Base-by-base conservation (phyloP, 2,113 vertebrate species). In the Terrapene triunguis region DNA sequence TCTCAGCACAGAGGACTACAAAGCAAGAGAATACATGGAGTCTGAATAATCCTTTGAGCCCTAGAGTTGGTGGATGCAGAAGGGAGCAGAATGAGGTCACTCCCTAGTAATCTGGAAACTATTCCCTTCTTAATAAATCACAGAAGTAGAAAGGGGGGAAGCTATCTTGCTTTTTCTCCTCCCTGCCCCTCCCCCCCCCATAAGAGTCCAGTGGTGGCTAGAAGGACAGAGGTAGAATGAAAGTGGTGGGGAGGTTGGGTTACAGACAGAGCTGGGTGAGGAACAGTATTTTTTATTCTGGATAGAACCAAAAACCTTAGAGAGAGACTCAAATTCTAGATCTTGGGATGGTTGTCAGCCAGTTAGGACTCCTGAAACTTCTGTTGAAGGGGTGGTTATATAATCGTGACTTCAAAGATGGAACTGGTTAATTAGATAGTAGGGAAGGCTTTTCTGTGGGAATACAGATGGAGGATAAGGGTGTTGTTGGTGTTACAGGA, bases 401-500 rank as follows among this genome's bases (percentile, higher is more conserved):
- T 74, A 74, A 12, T 44, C 22, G 22, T 74, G 38, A 74, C 38
- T 44, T 22, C 72, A n/a, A 65, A n/a, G 62, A 65, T 16, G 14
- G 62, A 65, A 35, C 19, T 74, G 21, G 9, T 24, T 74, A 74
- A 42, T 74, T 38, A 74, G 10, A 74, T 74, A 24, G 21, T 13
- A 44, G n/a, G 10, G 10, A 1, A 88, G 5, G 62, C 38, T 74
- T 86, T 13, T 8, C 83, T 88, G 8, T 0, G 0, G 22, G 80
- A 74, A 3, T 57, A 57, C 1, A 81, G 87, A 87, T 59, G 2
- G 84, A 85, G 22, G 72, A 22, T 8, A 42, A 44, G 22, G 79
- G 78, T 80, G 24, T 57, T 3, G 3, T 3, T 10, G 2, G 1
- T 87, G 8, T 6, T 85, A 8, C 27, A 84, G 2, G n/a, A 2